Percentiles rank a stretch among this genome's conserved stretches.
These are phyloP conservation scores for Drosophila conformis DNA, from an alignment of 2,888 invertebrate species.

Conservation along the genomic window DNA sequence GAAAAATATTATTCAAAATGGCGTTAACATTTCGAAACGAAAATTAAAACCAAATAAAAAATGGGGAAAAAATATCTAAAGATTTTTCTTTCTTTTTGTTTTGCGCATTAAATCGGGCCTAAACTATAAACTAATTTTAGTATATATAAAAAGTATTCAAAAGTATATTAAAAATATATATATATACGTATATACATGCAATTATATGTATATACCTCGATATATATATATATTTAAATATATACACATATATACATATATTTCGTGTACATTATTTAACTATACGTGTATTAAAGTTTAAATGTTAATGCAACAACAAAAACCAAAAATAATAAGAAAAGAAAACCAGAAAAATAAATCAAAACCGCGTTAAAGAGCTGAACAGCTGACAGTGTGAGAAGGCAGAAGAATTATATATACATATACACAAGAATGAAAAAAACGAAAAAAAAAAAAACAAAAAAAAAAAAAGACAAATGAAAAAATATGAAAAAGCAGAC, in stretches of 20 bases:
- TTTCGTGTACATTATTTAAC: slow-evolving; percentile 80
- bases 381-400: slow-evolving; percentile 31
- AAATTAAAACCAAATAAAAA: slow-evolving; percentile 36
- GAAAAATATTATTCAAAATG: slow-evolving; percentile 42
- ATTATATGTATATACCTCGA: slow-evolving; percentile 23
- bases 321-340: slow-evolving; percentile 29
- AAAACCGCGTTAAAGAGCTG: slow-evolving; percentile 44
- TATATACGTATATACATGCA: slow-evolving; percentile 47
- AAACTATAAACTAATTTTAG: slow-evolving; percentile 72
- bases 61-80: slow-evolving; percentile 38
- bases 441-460: slow-evolving; percentile 21
- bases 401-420: slow-evolving; percentile 57
- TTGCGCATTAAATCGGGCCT: slow-evolving; percentile 64
- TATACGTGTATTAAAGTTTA: slow-evolving; percentile 79
- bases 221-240: slow-evolving; percentile 48
- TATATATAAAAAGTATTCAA: slow-evolving; percentile 56
- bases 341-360: slow-evolving; percentile 40
- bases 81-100: slow-evolving; percentile 36
- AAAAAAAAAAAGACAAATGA: slow-evolving; percentile 7
- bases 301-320: slow-evolving; percentile 64
- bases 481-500: slow-evolving; percentile 38
- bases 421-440: slow-evolving; percentile 57
- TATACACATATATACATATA: slow-evolving; percentile 40
- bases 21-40: slow-evolving; percentile 54
- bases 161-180: slow-evolving; percentile 39